These are phyloP conservation scores for Catharus bicknelli DNA, from an alignment of 2,113 vertebrate genomes.

Conservation along the genomic window DNA sequence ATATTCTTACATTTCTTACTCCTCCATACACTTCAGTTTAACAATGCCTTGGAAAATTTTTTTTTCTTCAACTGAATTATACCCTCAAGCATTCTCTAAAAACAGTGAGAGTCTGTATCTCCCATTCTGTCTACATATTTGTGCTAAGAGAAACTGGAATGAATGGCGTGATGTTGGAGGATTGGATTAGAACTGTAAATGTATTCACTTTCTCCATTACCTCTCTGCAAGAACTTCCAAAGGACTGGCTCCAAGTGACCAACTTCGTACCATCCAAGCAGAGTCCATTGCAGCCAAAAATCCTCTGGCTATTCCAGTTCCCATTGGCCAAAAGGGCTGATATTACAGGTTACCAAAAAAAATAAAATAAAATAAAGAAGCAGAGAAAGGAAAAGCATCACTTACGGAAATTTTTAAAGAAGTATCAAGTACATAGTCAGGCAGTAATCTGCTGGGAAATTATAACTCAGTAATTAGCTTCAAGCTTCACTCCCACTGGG, in stretches of 20 bases:
- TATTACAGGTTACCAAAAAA: background rate
- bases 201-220: conserved; percentile 68
- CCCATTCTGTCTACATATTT: background rate
- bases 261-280: conserved; percentile 96
- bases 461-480: conserved; percentile 1
- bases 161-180: background rate
- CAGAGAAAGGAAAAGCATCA: background rate
- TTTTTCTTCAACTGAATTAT: background rate
- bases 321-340: conserved; percentile 99
- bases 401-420: background rate
- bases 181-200: background rate
- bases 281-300: conserved; percentile 97
- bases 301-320: conserved; percentile 95
- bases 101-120: background rate
- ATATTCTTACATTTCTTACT: background rate
- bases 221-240: conserved; percentile 96
- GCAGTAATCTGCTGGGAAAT: background rate
- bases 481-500: background rate
- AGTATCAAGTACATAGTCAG: background rate
- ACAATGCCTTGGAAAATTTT: background rate
- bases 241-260: conserved; percentile 88
- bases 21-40: background rate
- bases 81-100: background rate
- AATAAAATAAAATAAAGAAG: background rate
- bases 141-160: background rate